Evolutionary conservation across 2,888 invertebrate species (phyloP), one percentile per base, ranked within the genome.

Genomic region (Pseudococcus jackbeardsleyi): DNA sequence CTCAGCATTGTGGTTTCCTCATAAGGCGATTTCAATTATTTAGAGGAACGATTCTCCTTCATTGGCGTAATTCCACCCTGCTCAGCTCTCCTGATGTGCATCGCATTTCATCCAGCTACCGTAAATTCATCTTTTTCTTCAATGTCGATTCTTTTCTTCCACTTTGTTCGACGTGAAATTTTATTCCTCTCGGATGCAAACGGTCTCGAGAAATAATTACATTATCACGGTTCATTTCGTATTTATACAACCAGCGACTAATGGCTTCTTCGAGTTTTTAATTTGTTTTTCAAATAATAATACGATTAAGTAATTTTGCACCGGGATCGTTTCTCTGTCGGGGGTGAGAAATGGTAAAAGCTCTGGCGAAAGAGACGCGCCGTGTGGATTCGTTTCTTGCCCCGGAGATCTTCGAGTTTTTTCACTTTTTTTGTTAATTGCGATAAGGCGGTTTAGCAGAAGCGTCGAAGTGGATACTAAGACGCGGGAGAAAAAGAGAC

Each of bases 171-270:
- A 33, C 72, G 17, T 72, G 11, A 4, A 50, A 50, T 19, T 12
- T 26, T 68, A 0, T 11, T 26, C 26, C 26, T 26, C 11, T 26
- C 68, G 26, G 1, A 2, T 26, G 26, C 15, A 72, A 72, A 15
- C 33, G 15, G 15, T 72, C 33, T 72, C 33, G 17, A 26, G 79
- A 46, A 82, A 82, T 82, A 82, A 82, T 82, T 82, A 82, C 79
- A 46, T 82, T 19, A 82, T 82, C 46, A 82, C 46, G 79, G 79
- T 82, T 82, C 79, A 82, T 82, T 82, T 82, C 79, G 39, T 46
- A 82, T 46, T 46, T 42, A 46, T 46, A 46, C 46, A 33, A 33
- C 19, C 33, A 5, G 79, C 39, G 46, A 46, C 46, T 46, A 82
- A 82, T 82, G 79, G 79, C 42, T 82, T 46, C 79, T 46, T 64